phyloP scores from a whole-genome alignment of 1,140 invertebrate species.

The Gryllus bimaculatus region DNA sequence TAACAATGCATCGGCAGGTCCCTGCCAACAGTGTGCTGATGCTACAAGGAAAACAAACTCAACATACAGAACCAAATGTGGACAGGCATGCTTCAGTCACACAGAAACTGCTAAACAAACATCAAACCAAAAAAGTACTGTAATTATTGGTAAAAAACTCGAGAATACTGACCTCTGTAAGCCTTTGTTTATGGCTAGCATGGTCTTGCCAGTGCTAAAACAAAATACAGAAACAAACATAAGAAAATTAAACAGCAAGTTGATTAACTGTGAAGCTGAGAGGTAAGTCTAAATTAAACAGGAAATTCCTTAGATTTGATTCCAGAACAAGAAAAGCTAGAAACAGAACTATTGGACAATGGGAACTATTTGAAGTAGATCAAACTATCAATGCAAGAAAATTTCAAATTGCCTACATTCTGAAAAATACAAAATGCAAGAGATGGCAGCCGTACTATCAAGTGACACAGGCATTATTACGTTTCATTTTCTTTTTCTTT shows the following conservation, averaged over 20 bases:
- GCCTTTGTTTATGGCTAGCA: constrained; percentile 82
- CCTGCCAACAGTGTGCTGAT: not conserved
- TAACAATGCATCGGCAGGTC: not conserved
- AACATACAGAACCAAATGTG: constrained; percentile 18
- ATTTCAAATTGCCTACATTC: constrained; percentile 21
- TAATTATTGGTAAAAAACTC: constrained; percentile 21
- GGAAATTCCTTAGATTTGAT: constrained; percentile 21
- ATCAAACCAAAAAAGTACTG: constrained; percentile 30
- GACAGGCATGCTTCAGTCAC: constrained; percentile 18
- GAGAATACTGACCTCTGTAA: constrained; percentile 67
- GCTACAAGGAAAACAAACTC: constrained; percentile 10
- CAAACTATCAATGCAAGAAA: constrained; percentile 26
- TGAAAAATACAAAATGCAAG: constrained; percentile 23
- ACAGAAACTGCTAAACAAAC: constrained; percentile 25
- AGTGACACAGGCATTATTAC: constrained; percentile 3
- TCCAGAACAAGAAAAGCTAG: constrained; percentile 22
- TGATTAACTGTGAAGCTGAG: constrained; percentile 26
- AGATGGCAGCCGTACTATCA: constrained; percentile 20
- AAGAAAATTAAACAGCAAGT: constrained; percentile 29
- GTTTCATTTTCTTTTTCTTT: not conserved
- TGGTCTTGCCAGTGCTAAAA: constrained; percentile 67
- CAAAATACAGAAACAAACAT: constrained; percentile 48
- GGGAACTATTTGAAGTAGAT: constrained; percentile 28
- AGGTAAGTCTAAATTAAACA: constrained; percentile 22
- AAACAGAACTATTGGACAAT: constrained; percentile 22